phyloP scores from a whole-genome alignment of 2,888 invertebrate genomes.

The Archips crataeganus region DNA sequence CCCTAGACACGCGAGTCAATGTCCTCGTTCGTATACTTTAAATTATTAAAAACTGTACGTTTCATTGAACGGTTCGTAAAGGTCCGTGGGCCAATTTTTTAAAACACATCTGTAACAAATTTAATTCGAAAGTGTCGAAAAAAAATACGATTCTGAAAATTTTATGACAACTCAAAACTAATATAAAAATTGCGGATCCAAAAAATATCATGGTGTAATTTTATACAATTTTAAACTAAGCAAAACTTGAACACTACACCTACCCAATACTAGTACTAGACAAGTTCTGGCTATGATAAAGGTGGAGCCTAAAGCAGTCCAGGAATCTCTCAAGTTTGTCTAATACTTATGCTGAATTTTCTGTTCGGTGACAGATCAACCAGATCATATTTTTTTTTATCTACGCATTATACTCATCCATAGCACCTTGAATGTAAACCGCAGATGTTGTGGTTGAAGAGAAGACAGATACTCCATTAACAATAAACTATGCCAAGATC shows the following conservation, averaged over 20 bases:
- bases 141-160: too few species aligned
- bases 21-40: slow-evolving; percentile 50
- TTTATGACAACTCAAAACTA: too few species aligned
- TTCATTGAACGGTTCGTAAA: not conserved
- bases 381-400: not conserved
- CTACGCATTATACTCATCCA: not conserved
- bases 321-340: not conserved
- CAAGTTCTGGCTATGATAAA: not conserved
- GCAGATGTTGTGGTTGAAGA: slow-evolving; percentile 25
- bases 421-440: slow-evolving; percentile 26
- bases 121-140: too few species aligned
- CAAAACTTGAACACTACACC: too few species aligned
- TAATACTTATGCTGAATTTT: not conserved
- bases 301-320: not conserved
- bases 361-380: not conserved
- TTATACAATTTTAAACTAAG: too few species aligned
- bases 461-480: slow-evolving; percentile 1
- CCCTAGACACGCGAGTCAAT: slow-evolving; percentile 72
- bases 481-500: slow-evolving; percentile 37
- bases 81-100: not conserved
- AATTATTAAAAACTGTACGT: not conserved
- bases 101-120: too few species aligned
- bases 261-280: not conserved
- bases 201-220: too few species aligned
- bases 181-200: too few species aligned